Percentiles rank a stretch among this genome's conserved stretches.
phyloP scores from a whole-genome alignment of 2,888 invertebrate genomes.

The Sclerodermus sp. region DNA sequence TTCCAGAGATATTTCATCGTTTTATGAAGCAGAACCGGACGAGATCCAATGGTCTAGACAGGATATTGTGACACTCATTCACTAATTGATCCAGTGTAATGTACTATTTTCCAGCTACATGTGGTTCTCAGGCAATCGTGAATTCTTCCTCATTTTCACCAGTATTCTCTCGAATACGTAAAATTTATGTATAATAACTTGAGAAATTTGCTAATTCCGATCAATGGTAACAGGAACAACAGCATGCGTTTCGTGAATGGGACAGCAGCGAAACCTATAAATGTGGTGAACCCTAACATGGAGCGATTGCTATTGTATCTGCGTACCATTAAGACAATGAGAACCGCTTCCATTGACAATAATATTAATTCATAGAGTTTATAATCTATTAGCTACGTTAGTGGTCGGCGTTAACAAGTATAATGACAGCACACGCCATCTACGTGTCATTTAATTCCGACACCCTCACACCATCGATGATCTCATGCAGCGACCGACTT shows the following conservation, averaged over 20 bases:
- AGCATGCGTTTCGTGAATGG: no score
- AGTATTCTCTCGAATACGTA: no score
- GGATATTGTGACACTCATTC: constrained; percentile 53
- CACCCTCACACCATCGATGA: constrained; percentile 57
- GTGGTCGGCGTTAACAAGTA: constrained; percentile 51
- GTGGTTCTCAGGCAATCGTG: constrained; percentile 36
- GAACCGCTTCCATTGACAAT: constrained; percentile 39
- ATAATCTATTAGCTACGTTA: constrained; percentile 55
- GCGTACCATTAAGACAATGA: constrained; percentile 15
- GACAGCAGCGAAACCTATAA: no score
- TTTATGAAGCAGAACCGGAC: constrained; percentile 25
- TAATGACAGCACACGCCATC: constrained; percentile 52
- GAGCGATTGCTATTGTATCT: no score
- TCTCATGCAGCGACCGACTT: constrained; percentile 50
- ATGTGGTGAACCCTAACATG: no score
- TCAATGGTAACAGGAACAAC: no score
- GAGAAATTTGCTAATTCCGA: no score
- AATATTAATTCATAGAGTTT: constrained; percentile 55
- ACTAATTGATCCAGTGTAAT: constrained; percentile 52
- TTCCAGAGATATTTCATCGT: constrained; percentile 23
- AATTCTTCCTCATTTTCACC: no score
- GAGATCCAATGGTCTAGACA: constrained; percentile 38
- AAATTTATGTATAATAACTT: no score
- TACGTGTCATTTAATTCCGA: constrained; percentile 55
- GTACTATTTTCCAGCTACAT: constrained; percentile 45